Evolutionary conservation across 2,113 vertebrate species (phyloP).

Genomic region (Rhineura floridana): DNA sequence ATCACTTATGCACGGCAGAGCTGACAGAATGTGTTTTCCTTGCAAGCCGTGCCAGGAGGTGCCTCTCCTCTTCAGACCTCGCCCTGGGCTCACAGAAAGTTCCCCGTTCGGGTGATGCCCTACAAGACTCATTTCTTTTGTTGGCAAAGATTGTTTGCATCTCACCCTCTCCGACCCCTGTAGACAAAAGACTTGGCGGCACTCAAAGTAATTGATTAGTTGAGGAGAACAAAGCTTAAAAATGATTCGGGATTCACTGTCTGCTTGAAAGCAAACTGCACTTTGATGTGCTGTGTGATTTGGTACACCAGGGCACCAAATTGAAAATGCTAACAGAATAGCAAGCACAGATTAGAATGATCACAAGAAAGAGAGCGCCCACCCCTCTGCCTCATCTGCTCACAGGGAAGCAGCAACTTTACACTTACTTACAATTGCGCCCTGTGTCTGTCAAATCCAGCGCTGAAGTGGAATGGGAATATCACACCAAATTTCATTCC

Average conservation of each 20-base stretch:
- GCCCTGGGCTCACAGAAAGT: background rate
- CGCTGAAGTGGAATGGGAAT: background rate
- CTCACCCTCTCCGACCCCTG: background rate
- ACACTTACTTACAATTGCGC: background rate
- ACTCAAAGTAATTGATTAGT: constrained; percentile 4
- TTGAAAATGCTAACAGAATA: constrained; percentile 11
- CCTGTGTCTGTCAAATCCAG: no score
- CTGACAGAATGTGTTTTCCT: background rate
- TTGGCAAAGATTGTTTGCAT: background rate
- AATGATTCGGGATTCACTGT: background rate
- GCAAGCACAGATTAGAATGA: background rate
- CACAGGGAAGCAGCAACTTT: background rate
- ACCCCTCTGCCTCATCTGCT: background rate
- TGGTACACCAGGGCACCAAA: background rate
- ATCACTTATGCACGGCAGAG: background rate
- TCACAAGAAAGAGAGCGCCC: background rate
- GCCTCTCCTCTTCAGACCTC: no score
- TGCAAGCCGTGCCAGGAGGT: background rate
- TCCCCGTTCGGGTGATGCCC: background rate
- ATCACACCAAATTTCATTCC: background rate
- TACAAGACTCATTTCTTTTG: background rate
- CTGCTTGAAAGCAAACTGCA: background rate
- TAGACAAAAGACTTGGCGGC: background rate
- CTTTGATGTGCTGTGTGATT: background rate
- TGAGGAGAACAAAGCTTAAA: constrained; percentile 9